Conservation (phyloP, 2,113 vertebrate species). For the Lynx canadensis region DNA sequence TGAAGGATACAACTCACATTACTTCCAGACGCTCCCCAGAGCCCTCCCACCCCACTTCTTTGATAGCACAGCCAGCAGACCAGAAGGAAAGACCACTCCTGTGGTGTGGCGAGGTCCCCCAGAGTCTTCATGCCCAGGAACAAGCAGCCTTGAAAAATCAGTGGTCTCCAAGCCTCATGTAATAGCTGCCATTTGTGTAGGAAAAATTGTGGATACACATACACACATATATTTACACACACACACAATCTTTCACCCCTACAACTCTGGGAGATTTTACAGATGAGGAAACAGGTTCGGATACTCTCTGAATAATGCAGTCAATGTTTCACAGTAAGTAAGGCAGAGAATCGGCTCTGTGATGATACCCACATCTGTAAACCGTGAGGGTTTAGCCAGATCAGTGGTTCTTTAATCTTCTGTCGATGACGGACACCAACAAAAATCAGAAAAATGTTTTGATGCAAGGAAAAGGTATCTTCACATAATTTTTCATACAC, state of each 20-base stretch:
- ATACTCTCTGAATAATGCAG: accelerated
- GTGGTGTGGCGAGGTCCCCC: background rate
- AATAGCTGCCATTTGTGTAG: background rate
- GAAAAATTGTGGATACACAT: background rate
- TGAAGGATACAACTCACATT: background rate
- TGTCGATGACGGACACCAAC: background rate
- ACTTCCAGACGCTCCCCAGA: background rate
- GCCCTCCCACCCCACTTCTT: accelerated
- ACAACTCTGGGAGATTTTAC: background rate
- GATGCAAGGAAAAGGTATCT: background rate
- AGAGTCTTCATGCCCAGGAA: background rate
- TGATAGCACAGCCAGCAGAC: background rate
- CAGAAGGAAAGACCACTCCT: background rate
- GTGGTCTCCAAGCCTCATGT: background rate
- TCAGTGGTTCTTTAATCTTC: background rate
- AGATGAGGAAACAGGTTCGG: background rate
- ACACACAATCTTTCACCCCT: background rate
- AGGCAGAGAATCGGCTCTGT: too few relatives aligned
- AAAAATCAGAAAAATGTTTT: background rate
- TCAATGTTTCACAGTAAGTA: background rate
- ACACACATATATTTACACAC: background rate
- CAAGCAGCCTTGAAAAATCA: background rate
- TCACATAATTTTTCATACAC: background rate
- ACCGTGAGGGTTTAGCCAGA: background rate
- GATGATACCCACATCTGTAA: background rate